A percentile compares a stretch with the other conserved stretches of the same genome.
Evolutionary conservation across 2,888 invertebrate species (phyloP).

Genomic region (Omphaloscelis lunosa): DNA sequence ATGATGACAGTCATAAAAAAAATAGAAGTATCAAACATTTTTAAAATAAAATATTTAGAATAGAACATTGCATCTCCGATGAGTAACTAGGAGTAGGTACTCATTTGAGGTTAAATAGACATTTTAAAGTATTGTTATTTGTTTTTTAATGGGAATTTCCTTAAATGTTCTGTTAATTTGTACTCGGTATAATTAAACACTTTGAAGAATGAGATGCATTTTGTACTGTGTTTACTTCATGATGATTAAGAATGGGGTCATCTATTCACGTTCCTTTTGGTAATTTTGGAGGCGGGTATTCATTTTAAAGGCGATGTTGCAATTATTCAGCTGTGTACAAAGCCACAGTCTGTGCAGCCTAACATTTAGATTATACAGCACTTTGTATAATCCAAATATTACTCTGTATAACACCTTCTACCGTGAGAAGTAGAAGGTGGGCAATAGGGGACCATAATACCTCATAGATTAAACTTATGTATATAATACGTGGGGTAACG

Average conservation of each 20-base stretch:
- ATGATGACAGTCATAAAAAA: neutral
- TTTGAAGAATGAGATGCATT: constrained; percentile 28
- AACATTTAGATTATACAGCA: neutral
- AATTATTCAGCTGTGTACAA: constrained; percentile 18
- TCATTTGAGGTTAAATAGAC: no score
- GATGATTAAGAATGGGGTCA: constrained; percentile 25
- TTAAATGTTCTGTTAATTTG: neutral
- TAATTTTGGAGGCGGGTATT: neutral
- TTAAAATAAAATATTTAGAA: neutral
- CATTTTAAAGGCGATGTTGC: neutral
- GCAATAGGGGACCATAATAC: neutral
- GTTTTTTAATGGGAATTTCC: no score
- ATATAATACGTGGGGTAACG: neutral
- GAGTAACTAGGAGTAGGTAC: neutral
- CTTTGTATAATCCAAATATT: no score
- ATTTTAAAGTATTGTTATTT: neutral
- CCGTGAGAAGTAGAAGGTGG: no score
- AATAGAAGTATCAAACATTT: neutral
- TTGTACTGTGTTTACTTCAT: neutral
- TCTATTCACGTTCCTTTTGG: constrained; percentile 16
- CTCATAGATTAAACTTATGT: neutral
- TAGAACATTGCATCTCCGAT: neutral
- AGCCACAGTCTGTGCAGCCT: neutral
- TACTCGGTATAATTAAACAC: neutral
- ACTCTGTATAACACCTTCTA: no score